These are phyloP conservation scores for Melanophora roralis DNA, from an alignment of 2,888 invertebrate species.

Conservation along the genomic window DNA sequence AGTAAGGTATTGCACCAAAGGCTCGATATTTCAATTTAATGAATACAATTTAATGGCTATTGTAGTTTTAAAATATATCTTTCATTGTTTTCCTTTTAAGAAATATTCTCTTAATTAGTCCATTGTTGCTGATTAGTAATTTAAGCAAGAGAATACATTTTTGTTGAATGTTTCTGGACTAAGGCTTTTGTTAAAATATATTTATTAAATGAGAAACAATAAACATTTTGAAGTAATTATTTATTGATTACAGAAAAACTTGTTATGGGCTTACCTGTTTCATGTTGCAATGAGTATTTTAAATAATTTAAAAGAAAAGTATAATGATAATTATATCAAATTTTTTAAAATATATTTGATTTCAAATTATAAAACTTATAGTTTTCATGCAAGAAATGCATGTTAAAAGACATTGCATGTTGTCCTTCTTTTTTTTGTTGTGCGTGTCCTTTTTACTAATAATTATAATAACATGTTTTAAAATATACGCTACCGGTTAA, in stretches of 20 bases:
- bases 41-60: not conserved
- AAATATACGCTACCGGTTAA: no score
- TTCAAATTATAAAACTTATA: no score
- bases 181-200: not conserved
- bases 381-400: not conserved
- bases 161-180: not conserved
- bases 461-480: not conserved
- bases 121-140: not conserved
- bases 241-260: no score
- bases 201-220: no score
- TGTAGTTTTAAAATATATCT: constrained; percentile 7
- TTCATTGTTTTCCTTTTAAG: not conserved
- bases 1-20: no score
- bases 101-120: constrained; percentile 8
- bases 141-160: not conserved
- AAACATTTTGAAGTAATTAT: no score
- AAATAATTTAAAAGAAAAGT: no score
- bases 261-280: no score
- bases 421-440: not conserved
- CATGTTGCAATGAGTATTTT: no score
- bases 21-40: not conserved
- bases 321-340: no score
- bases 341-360: not conserved
- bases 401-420: not conserved
- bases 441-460: not conserved